Conservation (phyloP, 2,113 vertebrate species). For the Scolopax mira region DNA sequence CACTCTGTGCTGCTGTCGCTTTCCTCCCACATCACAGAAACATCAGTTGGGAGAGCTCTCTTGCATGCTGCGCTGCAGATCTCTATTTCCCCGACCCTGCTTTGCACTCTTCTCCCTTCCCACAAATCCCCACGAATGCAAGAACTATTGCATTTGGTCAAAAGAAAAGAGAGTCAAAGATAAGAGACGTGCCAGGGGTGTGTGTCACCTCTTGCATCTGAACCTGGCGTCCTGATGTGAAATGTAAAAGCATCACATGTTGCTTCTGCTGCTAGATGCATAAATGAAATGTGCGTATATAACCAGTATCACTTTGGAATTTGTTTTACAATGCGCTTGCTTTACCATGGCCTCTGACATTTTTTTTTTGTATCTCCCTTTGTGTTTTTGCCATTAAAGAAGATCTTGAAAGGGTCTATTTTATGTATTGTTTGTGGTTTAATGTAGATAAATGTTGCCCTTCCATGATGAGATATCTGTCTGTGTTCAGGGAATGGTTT, state of each 20-base stretch:
- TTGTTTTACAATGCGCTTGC: background rate
- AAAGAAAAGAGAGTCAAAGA: background rate
- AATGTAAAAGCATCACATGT: background rate
- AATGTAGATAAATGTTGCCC: background rate
- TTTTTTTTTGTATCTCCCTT: background rate
- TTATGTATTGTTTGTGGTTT: background rate
- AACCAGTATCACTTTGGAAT: background rate
- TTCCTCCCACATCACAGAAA: background rate
- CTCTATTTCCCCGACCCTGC: background rate
- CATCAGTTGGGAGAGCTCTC: accelerated
- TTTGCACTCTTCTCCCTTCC: background rate
- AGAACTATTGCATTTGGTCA: background rate
- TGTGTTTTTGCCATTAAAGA: background rate
- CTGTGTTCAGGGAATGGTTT: background rate
- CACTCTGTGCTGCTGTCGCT: background rate
- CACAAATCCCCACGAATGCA: background rate
- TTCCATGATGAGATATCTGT: background rate
- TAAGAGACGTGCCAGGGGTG: background rate
- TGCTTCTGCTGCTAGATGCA: background rate
- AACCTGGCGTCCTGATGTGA: accelerated
- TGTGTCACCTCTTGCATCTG: background rate
- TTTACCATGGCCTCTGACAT: background rate
- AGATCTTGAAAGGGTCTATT: background rate
- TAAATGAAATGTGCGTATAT: background rate
- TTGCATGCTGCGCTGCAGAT: background rate